Base-by-base conservation (phyloP, 2,797 vertebrate genomes). In the Muscicapa striata region DNA sequence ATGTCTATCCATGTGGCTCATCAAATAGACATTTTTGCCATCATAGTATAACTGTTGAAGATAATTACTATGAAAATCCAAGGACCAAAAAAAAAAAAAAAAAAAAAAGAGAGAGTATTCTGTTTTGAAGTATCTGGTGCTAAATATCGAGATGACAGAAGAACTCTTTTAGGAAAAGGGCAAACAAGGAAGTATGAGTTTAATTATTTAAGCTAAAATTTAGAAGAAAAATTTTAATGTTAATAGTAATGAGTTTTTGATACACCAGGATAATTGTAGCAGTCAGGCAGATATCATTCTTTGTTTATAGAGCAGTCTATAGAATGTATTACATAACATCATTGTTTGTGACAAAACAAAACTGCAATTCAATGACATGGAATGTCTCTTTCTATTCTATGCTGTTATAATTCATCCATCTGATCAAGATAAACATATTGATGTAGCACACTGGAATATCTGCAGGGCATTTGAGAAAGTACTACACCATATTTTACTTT, bases 341-440 rank as follows among this genome's bases (percentile, higher is more conserved):
- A 36, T 21, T 11, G 1, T 66, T 63, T 82, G 51, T 73, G 63
- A 76, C 40, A 90, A 79, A 81, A 72, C 43, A 64, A 66, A 90
- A 72, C 27, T 82, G 8, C 40, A 62, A 58, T 73, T 76, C 45
- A 88, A 14, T 89, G 62, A 43, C 66, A 87, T 29, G 9, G 43
- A 83, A 73, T 67, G 70, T 27, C 70, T 89, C 15, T 76, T 90
- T 20, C 40, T 17, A n/a, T 87, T 87, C 30, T 58, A 5, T 70
- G 29, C 22, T 76, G 26, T 22, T 84, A 6, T 55, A 93, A 78
- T 75, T 89, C 40, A 86, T 81, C 52, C 34, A 38, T 91, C 43
- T 94, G 79, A 88, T 81, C 83, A 70, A 73, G 40, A 84, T 26
- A 79, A 94, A 72, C 41, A 29, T 59, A 78, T 38, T 78, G 83